Base-by-base conservation (phyloP, 2,888 invertebrate genomes). In the Limnephilus lunatus region DNA sequence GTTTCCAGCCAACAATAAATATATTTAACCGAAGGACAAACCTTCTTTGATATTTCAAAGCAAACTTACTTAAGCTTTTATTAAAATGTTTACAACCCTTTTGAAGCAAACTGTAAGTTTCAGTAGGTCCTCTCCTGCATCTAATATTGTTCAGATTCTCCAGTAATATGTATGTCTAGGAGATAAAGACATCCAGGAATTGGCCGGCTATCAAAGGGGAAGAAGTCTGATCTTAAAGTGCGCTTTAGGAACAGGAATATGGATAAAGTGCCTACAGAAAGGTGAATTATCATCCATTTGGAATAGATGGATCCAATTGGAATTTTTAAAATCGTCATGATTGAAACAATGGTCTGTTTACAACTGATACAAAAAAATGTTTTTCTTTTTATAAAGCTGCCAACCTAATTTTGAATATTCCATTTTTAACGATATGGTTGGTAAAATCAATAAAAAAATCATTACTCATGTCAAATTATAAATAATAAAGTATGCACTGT, bases 171-270 rank as follows among this genome's bases (percentile, higher is more conserved):
- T 93, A 89, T 93, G 91, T 53, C 92, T 89, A 92, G 90, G 88
- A 93, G 93, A 92, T 93, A 92, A 93, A 93, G 93, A 92, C 92
- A 90, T 92, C 90, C 87, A 92, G 92, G 90, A 92, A 93, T 91
- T 93, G 91, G 90, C 89, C 85, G 91, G 89, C 92, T 87, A 88
- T 89, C 44, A 86, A 81, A 81, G 91, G 82, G 91, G 53, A 81
- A 48, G 39, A 82, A 80, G 90, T 44, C 32, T 44, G n/a, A 81
- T 39, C 81, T 81, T 48, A 30, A 25, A 91, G 39, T 85, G 30
- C 48, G 15, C 80, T 53, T n/a, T 81, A 81, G 89, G 30, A 89
- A 90, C 31, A n/a, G 53, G 68, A 31, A 68, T 88, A 5, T 35
- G 9, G 68, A 9, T 25, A 68, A 68, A 68, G 9, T 9, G 25